Base-by-base conservation (phyloP, 1,140 invertebrate genomes). In the Sinella curviseta region DNA sequence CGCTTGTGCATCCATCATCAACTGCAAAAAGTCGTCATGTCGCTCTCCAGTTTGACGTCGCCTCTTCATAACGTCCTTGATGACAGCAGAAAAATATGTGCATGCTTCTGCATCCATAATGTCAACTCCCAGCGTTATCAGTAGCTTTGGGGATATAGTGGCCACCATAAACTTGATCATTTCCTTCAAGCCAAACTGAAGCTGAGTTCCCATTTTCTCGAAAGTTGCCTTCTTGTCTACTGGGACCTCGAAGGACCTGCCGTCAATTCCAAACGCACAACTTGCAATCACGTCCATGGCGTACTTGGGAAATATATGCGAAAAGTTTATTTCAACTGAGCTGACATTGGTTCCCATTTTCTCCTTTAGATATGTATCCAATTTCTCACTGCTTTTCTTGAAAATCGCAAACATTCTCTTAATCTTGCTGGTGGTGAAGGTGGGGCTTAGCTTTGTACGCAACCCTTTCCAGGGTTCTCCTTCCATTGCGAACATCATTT, bases 341-440 rank as follows among this genome's bases (percentile, higher is more conserved):
- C n/a, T n/a, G n/a, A 14, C 24, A 54, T 34, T 28, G n/a, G 30
- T 30, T 54, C 31, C n/a, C 35, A 80, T 20, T 67, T 65, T 1
- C n/a, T 48, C 39, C 17, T 75, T 12, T 2, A 82, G 4, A 73
- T 35, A 81, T 8, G 67, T 8, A 28, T 17, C 26, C 17, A 78
- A n/a, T 77, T 75, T 57, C 14, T 4, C n/a, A 1, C 35, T 28
- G 2, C 48, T 74, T 1, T 55, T 57, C 17, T 65, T 31, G 31
- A 82, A 78, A 17, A 82, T 60, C 4, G 16, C 3, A 74, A 78
- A 78, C 81, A 82, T 80, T 3, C 77, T 54, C 39, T 39, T 14
- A 16, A 90, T 86, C 85, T 90, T 90, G 17, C 85, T 80, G 4
- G 87, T 85, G 54, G 88, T 89, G 82, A 90, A 90, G 1, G 88